Conservation (phyloP, 2,888 invertebrate genomes). For the Agapostemon virescens region DNA sequence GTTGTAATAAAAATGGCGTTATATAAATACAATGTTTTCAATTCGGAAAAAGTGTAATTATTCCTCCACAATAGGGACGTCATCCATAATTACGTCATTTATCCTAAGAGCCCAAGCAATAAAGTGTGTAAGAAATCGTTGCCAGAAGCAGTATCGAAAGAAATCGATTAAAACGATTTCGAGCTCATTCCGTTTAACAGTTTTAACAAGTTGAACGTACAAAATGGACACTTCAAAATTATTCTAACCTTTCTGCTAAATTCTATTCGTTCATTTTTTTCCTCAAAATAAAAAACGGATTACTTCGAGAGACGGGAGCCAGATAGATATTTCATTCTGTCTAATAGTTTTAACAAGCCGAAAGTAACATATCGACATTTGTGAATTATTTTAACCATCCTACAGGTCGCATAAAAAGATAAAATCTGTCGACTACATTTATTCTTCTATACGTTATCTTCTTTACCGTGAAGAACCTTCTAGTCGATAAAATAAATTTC, state of each 20-base stretch:
- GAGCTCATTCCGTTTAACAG: background rate
- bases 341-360: background rate
- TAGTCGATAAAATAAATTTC: too few species aligned
- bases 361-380: background rate
- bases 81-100: too few species aligned
- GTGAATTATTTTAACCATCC: background rate
- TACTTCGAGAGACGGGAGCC: background rate
- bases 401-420: too few species aligned
- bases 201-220: background rate
- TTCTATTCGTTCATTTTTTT: background rate
- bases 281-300: background rate
- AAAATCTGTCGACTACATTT: background rate
- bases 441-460: too few species aligned
- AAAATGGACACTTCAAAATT: background rate
- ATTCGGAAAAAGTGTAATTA: too few species aligned
- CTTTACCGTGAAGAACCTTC: too few species aligned
- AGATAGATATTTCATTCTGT: background rate
- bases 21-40: too few species aligned
- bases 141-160: too few species aligned
- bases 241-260: background rate
- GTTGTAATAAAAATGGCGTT: background rate
- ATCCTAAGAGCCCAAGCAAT: too few species aligned
- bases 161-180: too few species aligned
- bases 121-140: too few species aligned
- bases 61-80: too few species aligned